Evolutionary conservation across 2,113 vertebrate genomes (phyloP), one percentile per base, ranked within the genome.

Genomic region (Cebus imitator): DNA sequence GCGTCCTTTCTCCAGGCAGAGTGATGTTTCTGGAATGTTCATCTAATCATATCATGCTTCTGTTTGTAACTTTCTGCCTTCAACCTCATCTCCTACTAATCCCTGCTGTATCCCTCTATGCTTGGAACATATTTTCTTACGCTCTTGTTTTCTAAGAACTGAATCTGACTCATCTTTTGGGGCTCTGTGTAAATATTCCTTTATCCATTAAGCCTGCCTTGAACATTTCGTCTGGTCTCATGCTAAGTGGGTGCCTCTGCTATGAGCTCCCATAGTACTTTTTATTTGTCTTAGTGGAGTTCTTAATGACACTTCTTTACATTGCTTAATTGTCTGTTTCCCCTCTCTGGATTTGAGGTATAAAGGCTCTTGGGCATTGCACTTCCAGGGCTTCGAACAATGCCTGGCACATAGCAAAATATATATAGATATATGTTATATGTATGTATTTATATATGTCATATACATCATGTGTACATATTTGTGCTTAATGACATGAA

Each of bases 281-380:
- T 45, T 81, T n/a, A n/a, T 30, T 75, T 83, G 84, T 32, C 35
- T 73, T 90, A 90, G n/a, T 55, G 75, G 18, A 66, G 81, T 9
- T 32, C 55, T 87, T 66, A 55, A 55, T 14, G n/a, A 81, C 23
- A 72, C 55, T 79, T 85, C 66, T 61, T 70, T 89, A 72, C 50
- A 61, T 72, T 93, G 50, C 57, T 84, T 93, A 80, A 61, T 86
- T 94, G 87, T 79, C 61, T 79, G 5, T 57, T 94, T 87, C 27
- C 75, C 37, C 7, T 75, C 8, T 48, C 55, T 91, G 75, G n/a
- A 27, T 75, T 55, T 81, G 1, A 25, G 45, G 30, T 86, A 16
- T 86, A 81, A 94, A 11, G 85, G 18, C 43, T 94, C 25, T 30
- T 52, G 23, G 52, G 12, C 64, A 20, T 73, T 87, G 52, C 17